Percentiles rank a stretch among this genome's conserved stretches.
phyloP scores from a whole-genome alignment of 2,797 vertebrate species.

The Sorex maritimensis region DNA sequence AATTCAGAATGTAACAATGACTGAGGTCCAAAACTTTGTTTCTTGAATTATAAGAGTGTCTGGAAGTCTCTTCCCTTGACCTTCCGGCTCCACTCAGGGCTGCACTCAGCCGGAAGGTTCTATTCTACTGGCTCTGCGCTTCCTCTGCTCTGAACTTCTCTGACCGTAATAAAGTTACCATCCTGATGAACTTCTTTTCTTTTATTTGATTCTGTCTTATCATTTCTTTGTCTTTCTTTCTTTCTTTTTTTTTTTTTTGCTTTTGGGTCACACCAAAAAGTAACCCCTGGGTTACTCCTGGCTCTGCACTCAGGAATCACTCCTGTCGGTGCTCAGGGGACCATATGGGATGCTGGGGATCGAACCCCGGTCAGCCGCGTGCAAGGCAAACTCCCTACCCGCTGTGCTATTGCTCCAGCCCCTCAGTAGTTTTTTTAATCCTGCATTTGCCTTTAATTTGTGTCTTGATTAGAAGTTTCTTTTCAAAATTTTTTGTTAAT shows the following conservation, averaged over 20 bases:
- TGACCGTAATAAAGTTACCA: background rate
- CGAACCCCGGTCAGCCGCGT: too few relatives aligned
- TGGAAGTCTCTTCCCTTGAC: background rate
- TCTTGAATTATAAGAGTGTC: background rate
- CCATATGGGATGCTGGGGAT: too few relatives aligned
- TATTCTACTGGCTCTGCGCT: background rate
- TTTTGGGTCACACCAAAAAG: too few relatives aligned
- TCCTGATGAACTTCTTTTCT: background rate
- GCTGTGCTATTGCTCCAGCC: too few relatives aligned
- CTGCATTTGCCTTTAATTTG: background rate
- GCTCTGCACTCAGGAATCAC: too few relatives aligned
- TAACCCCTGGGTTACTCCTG: too few relatives aligned
- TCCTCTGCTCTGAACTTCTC: background rate
- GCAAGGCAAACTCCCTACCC: too few relatives aligned
- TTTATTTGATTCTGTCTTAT: background rate
- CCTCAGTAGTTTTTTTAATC: background rate
- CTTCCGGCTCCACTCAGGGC: background rate
- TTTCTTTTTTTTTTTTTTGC: too few relatives aligned
- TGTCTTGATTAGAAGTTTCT: background rate
- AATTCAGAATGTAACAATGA: background rate
- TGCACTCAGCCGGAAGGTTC: background rate
- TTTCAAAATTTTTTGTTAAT: background rate
- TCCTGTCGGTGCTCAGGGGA: too few relatives aligned
- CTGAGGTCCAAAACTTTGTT: background rate
- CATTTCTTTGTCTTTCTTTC: too few relatives aligned